Conservation (phyloP, 2,888 invertebrate genomes). For the Hirtodrosophila cameraria region DNA sequence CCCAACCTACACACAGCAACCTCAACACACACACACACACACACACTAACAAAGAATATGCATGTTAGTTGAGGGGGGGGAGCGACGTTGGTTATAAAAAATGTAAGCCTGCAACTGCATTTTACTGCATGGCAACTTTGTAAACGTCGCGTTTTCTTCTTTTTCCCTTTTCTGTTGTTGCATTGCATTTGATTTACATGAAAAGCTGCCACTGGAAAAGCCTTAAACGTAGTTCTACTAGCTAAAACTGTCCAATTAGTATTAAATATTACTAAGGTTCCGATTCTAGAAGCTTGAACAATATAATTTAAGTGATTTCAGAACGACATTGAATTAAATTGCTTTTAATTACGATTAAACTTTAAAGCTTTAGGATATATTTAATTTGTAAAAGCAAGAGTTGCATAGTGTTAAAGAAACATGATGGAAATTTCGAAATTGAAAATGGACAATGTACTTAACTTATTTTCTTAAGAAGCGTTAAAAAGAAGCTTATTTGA, state of each 20-base stretch:
- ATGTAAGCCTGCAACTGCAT: constrained; percentile 42
- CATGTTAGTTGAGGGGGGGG: background rate
- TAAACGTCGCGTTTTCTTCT: constrained; percentile 20
- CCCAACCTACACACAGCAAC: background rate
- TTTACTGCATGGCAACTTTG: constrained; percentile 39
- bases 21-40: background rate
- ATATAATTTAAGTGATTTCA: constrained; percentile 1
- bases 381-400: no score
- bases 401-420: no score
- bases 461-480: no score
- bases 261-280: constrained; percentile 4
- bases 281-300: background rate
- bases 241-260: constrained; percentile 27
- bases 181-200: constrained; percentile 35
- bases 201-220: constrained; percentile 23
- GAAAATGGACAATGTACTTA: no score
- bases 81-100: constrained; percentile 25
- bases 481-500: no score
- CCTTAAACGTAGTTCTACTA: constrained; percentile 16
- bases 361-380: no score
- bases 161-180: constrained; percentile 11
- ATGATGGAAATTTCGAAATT: no score
- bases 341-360: no score
- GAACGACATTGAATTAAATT: no score
- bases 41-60: background rate